Evolutionary conservation across 2,888 invertebrate species (phyloP).

Genomic region (Chironomus riparius): DNA sequence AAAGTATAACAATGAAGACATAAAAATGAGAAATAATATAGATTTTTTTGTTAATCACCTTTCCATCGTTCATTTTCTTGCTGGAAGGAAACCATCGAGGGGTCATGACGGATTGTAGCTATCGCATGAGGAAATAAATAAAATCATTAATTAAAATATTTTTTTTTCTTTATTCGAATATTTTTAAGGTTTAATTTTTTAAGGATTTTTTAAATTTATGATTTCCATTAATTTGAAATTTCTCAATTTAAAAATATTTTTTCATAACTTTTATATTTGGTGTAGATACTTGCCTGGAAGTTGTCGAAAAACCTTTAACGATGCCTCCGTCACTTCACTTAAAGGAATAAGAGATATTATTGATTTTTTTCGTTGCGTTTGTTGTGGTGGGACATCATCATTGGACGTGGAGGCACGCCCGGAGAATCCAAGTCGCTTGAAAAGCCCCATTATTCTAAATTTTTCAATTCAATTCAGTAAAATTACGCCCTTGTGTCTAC

Average conservation of each 20-base stretch:
- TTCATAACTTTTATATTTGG: no score
- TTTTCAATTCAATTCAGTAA: background rate
- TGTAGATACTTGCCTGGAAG: no score
- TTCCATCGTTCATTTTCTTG: slow-evolving; percentile 40
- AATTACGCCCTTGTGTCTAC: background rate
- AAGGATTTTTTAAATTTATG: no score
- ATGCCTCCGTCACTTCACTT: slow-evolving; percentile 52
- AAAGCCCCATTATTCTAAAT: slow-evolving; percentile 14
- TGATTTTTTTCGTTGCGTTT: slow-evolving; percentile 29
- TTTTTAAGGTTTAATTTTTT: no score
- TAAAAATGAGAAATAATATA: background rate
- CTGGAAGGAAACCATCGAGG: slow-evolving; percentile 52
- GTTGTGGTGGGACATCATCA: background rate
- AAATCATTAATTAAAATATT: no score
- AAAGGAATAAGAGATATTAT: slow-evolving; percentile 37
- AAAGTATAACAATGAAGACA: background rate
- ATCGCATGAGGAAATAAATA: no score
- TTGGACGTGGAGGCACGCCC: background rate
- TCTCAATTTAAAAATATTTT: no score
- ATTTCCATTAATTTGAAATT: no score
- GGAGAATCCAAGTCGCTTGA: background rate
- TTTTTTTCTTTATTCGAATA: no score
- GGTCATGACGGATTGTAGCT: slow-evolving; percentile 56
- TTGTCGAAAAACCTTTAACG: slow-evolving; percentile 55
- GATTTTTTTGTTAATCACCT: slow-evolving; percentile 34